Conservation (phyloP, 2,113 vertebrate genomes). For the Notarius lentiginosus region DNA sequence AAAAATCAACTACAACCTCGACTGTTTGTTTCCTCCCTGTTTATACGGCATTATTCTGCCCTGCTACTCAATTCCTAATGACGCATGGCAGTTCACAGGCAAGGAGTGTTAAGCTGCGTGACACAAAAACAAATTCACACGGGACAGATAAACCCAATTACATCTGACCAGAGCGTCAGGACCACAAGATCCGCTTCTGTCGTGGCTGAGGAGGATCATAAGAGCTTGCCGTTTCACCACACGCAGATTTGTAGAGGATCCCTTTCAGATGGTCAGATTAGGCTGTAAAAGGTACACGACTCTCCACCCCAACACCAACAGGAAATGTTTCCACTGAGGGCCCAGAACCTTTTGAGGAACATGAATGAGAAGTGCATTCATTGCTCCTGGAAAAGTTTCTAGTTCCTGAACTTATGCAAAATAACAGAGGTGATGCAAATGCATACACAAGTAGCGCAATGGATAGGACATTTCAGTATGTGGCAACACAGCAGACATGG, state of each 20-base stretch:
- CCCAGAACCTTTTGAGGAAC: neutral
- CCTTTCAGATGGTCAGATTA: conserved; percentile 53
- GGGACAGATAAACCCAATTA: neutral
- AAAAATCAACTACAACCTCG: neutral
- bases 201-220: neutral
- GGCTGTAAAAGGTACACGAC: conserved; percentile 6
- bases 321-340: neutral
- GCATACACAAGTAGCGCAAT: neutral
- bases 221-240: conserved; percentile 18
- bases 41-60: neutral
- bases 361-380: neutral
- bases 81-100: too few species aligned
- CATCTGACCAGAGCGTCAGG: neutral
- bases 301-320: neutral
- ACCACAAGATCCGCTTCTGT: conserved; percentile 2
- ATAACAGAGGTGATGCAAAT: conserved; percentile 17
- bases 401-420: conserved; percentile 23
- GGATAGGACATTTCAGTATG: conserved; percentile 5
- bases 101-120: neutral
- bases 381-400: conserved; percentile 7
- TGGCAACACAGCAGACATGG: neutral
- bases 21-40: neutral
- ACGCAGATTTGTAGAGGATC: conserved; percentile 51
- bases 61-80: neutral
- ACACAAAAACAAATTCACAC: neutral